Evolutionary conservation across 1,140 invertebrate species (phyloP).

Genomic region (Lepidotrigona ventralis): DNA sequence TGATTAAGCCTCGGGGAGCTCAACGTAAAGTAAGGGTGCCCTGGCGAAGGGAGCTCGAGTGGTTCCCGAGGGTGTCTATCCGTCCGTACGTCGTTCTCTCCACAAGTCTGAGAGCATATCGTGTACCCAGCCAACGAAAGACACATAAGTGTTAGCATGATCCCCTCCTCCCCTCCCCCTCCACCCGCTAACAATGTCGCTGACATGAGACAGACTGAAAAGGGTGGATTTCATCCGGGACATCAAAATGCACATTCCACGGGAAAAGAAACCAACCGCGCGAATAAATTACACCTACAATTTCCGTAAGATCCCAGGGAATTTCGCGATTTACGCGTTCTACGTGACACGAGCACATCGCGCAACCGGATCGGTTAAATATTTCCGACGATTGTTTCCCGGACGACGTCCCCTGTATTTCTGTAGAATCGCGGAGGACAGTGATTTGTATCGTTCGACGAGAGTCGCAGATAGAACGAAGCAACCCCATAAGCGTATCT

Average conservation of each 20-base stretch:
- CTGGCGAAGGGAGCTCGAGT: slow-evolving; percentile 64
- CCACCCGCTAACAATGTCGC: slow-evolving; percentile 56
- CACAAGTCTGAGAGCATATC: slow-evolving; percentile 63
- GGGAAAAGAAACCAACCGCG: not conserved
- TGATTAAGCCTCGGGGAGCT: slow-evolving; percentile 67
- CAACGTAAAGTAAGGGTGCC: slow-evolving; percentile 59
- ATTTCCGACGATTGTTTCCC: not conserved
- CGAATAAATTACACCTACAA: not conserved
- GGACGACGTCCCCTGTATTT: not conserved
- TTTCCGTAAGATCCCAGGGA: not conserved
- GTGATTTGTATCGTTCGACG: not conserved
- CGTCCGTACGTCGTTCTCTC: slow-evolving; percentile 65
- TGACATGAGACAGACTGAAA: slow-evolving; percentile 52
- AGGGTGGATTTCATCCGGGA: slow-evolving; percentile 27
- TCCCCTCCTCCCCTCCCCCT: slow-evolving; percentile 14
- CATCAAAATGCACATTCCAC: slow-evolving; percentile 42
- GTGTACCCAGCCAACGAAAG: slow-evolving; percentile 58
- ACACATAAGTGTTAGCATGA: slow-evolving; percentile 58
- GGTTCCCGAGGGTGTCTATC: slow-evolving; percentile 67
- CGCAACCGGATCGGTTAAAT: not conserved
- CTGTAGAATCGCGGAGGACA: not conserved
- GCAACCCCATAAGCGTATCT: not conserved
- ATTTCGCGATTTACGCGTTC: not conserved
- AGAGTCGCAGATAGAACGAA: not conserved
- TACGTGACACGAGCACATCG: not conserved